Evolutionary conservation across 2,113 vertebrate species (phyloP), one percentile per base, ranked within the genome.

Genomic region (western clawed frog (Xenopus tropicalis)): DNA sequence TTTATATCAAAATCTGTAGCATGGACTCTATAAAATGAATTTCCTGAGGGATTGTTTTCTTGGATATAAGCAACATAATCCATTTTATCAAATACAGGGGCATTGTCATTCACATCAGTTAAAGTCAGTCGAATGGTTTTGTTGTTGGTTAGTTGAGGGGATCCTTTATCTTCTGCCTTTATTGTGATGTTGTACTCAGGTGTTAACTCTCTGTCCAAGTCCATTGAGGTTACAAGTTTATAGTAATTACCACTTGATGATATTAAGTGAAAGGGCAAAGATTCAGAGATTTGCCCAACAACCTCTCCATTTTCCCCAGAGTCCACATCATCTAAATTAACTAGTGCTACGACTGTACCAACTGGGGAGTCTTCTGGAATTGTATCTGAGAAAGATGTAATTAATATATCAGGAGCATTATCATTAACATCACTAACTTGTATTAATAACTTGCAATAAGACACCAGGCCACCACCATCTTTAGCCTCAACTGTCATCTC

Each of bases 221-320:
- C 13, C 29, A 67, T 69, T 62, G 82, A 77, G 7, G 82, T 77
- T 25, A 82, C 24, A 1, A 88, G 1, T 23, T 78, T 83, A 72
- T 66, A 88, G 54, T 82, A 87, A 43, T 86, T 84, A 17, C 80
- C 83, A 43, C 80, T 79, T 1, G 80, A 83, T 0, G 73, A 70
- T 42, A 84, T 83, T 70, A 90, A 65, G 1, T 72, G 23, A 78
- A 91, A 88, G 0, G 87, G 86, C 1, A 85, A 23, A 13, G 1
- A 14, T 48, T 44, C 74, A 17, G 48, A 48, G 24, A 90, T 70
- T 3, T 62, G 61, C 63, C 88, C 74, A 54, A 80, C 71, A n/a
- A 91, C 81, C 5, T 84, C 71, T 7, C 85, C 86, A 78, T 91
- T 89, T 66, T 84, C 78, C 29, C 79, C 87, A 1, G 88, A 87